These are phyloP conservation scores for Accipiter cooperii DNA, from an alignment of 2,113 vertebrate species.

Conservation along the genomic window DNA sequence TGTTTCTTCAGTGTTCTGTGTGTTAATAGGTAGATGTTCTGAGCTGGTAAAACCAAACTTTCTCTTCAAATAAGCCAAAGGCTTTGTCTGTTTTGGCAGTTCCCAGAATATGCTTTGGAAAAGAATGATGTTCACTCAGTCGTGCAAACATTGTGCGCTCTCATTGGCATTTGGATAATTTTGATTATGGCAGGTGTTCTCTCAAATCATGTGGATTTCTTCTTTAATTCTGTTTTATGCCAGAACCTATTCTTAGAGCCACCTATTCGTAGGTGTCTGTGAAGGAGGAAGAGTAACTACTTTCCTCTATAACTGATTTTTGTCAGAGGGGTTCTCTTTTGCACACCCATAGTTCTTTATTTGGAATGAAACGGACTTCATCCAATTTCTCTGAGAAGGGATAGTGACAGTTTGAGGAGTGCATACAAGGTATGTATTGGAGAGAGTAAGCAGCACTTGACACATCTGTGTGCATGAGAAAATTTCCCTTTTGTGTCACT, in stretches of 20 bases:
- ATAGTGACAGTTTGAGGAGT: not conserved
- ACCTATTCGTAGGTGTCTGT: not conserved
- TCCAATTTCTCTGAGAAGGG: not conserved
- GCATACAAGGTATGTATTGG: not conserved
- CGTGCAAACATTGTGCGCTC: not conserved
- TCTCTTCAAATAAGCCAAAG: not conserved
- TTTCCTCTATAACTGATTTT: not conserved
- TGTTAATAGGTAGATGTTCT: not conserved
- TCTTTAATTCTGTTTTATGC: not conserved
- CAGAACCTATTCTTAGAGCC: not conserved
- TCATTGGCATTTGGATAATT: not conserved
- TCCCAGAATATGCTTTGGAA: not conserved
- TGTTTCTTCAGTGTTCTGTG: not conserved
- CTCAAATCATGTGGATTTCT: not conserved
- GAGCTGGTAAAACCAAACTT: not conserved
- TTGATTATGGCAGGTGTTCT: not conserved
- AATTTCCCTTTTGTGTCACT: not conserved
- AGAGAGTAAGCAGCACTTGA: not conserved
- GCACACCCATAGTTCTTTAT: not conserved
- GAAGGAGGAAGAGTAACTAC: not conserved
- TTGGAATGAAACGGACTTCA: not conserved
- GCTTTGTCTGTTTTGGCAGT: not conserved
- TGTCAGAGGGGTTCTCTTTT: not conserved
- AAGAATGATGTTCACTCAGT: not conserved
- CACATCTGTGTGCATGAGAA: not conserved